phyloP scores from a whole-genome alignment of 2,113 vertebrate genomes.

The Mastomys natalensis region DNA sequence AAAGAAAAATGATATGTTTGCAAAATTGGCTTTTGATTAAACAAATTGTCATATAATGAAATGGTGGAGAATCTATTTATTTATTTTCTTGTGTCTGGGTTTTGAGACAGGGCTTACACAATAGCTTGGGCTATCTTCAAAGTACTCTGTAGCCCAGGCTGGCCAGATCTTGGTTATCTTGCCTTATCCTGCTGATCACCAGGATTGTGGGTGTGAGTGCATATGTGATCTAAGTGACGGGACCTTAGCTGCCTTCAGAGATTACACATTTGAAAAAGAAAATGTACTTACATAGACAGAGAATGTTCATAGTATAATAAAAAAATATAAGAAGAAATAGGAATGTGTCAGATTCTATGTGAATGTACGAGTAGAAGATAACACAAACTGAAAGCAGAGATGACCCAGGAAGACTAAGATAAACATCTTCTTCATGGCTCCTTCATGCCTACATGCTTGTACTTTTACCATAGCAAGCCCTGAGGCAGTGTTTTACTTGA shows the following conservation, averaged over 20 bases:
- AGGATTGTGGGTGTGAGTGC: background rate
- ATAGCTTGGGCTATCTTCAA: background rate
- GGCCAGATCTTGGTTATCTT: background rate
- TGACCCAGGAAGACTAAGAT: background rate
- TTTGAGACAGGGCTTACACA: background rate
- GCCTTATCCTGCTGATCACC: background rate
- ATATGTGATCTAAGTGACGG: background rate
- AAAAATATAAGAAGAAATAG: background rate
- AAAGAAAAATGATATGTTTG: background rate
- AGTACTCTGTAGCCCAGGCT: background rate
- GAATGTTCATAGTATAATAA: background rate
- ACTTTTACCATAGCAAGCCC: background rate
- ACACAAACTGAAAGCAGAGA: background rate
- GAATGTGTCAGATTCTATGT: background rate
- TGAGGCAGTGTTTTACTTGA: background rate
- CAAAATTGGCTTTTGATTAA: slow-evolving; percentile 15
- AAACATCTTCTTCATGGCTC: background rate
- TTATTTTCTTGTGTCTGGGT: background rate
- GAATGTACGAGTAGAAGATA: background rate
- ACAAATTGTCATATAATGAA: background rate
- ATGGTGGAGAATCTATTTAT: background rate
- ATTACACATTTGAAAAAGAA: slow-evolving; percentile 37
- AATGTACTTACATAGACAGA: background rate
- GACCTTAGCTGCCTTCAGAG: background rate
- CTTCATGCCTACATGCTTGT: background rate